phyloP scores from a whole-genome alignment of 2,113 vertebrate genomes.

The Pungitius pungitius region DNA sequence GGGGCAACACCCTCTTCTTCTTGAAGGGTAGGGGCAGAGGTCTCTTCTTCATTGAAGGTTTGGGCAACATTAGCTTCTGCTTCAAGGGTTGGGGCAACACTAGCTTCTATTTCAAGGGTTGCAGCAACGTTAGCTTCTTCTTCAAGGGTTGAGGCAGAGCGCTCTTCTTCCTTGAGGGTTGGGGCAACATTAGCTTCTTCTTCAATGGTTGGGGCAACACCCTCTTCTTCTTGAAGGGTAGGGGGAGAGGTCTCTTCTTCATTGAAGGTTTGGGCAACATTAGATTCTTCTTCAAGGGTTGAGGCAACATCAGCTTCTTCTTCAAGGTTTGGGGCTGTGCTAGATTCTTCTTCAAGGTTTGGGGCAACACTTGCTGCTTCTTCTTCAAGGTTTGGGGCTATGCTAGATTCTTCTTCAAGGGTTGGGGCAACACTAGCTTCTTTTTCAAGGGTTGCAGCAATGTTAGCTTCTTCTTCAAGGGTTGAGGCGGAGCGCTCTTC shows the following conservation, averaged over 20 bases:
- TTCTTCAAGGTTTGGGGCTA: neutral
- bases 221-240: neutral
- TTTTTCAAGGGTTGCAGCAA: neutral
- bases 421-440: neutral
- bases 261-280: neutral
- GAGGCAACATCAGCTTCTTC: neutral
- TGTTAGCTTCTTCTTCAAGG: neutral
- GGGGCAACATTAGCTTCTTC: slow-evolving; percentile 4
- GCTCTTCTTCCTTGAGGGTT: too few species aligned
- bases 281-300: slow-evolving; percentile 1
- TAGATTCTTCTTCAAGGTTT: neutral
- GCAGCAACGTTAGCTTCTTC: neutral
- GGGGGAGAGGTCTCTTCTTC: neutral
- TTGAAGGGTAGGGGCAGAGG: neutral
- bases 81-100: neutral
- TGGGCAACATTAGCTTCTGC: neutral
- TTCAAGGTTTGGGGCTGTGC: neutral
- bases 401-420: neutral
- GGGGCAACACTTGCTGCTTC: neutral
- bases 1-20: too few species aligned
- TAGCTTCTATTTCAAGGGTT: neutral
- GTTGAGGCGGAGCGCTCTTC: neutral
- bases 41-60: slow-evolving; percentile 2
- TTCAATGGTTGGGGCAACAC: neutral
- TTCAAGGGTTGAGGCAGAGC: neutral